Base-by-base conservation (phyloP, 2,888 invertebrate species). In the Heteropelma amictum region DNA sequence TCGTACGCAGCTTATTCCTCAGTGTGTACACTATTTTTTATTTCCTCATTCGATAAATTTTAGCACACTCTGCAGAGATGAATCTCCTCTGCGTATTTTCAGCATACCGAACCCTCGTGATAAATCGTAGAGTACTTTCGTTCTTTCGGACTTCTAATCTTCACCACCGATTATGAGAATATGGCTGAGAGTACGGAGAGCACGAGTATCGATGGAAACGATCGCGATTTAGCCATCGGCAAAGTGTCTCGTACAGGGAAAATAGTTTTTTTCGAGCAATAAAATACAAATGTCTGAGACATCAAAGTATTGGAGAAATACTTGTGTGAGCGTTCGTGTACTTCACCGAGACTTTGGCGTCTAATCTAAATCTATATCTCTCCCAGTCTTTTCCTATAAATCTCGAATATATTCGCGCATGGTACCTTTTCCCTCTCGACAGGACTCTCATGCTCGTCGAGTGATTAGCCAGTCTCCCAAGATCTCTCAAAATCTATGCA, bases 161-260 rank as follows among this genome's bases (percentile, higher is more conserved):
- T 64, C 69, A 74, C 73, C 63, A 64, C 53, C 73, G 73, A 74
- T 60, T 69, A 69, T 51, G 58, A 58, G 53, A 64, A 73, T 63
- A 63, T 51, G 26, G 64, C 58, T 45, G 17, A 21, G 47, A 33
- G 65, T 54, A 49, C 58, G 35, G 56, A n/a, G n/a, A 71, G 70
- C 56, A 30, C 71, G 49, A 65, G 60, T 75, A 75, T 75, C 75
- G 71, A 75, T 67, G 54, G 54, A 53, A 65, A 28, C 75, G 70
- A 75, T 75, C 75, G 70, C 60, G 60, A 40, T 60, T 67, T 49
- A 75, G 75, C 67, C 67, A 65, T 56, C 75, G 65, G 70, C 70
- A 33, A 61, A 65, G 71, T 56, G 61, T 71, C 54, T 61, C 56
- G 28, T 61, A 54, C 42, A 45, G 28, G 19, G 35, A 56, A 56